Conservation (phyloP, 2,113 vertebrate species). For the Callorhinus ursinus region DNA sequence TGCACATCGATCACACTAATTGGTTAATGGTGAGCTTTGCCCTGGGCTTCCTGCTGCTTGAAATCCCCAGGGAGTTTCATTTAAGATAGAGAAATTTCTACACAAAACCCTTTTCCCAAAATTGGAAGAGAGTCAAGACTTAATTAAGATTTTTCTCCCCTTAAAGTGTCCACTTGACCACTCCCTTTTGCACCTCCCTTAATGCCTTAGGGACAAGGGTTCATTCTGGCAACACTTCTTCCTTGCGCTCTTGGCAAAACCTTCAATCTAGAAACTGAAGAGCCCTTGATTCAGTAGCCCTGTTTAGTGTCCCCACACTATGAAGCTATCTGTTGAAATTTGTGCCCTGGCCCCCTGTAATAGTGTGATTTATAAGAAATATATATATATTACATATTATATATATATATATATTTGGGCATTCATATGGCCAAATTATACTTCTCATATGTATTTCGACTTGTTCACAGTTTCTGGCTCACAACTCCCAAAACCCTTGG, state of each 20-base stretch:
- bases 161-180: background rate
- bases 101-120: background rate
- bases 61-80: constrained; percentile 40
- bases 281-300: background rate
- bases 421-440: background rate
- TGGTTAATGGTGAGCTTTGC: constrained; percentile 12
- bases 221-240: background rate
- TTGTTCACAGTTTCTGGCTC: background rate
- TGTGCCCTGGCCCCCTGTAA: constrained; percentile 57
- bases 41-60: background rate
- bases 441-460: background rate
- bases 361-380: background rate
- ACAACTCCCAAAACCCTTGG: background rate
- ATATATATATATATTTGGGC: background rate
- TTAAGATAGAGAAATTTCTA: background rate
- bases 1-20: constrained; percentile 14
- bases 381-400: background rate
- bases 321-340: constrained; percentile 71
- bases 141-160: background rate
- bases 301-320: background rate
- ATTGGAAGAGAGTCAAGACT: background rate
- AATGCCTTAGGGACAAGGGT: background rate
- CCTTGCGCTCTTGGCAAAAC: background rate
- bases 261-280: background rate
- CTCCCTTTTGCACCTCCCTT: background rate